Percentiles rank a stretch among this genome's conserved stretches.
phyloP scores from a whole-genome alignment of 2,797 vertebrate genomes.

The Aldrovandia affinis region DNA sequence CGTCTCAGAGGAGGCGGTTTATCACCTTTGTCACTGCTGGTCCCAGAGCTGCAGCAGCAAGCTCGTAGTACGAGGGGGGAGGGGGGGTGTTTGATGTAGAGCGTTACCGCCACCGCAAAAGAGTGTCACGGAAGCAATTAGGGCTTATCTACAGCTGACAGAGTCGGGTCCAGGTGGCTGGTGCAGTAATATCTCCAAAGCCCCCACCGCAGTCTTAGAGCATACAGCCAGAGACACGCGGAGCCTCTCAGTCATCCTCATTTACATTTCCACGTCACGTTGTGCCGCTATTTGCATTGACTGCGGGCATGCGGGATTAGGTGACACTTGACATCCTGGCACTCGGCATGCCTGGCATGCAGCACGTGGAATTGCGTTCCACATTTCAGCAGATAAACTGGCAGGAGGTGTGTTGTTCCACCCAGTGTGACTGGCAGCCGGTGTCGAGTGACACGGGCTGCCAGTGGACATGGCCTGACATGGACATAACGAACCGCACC shows the following conservation, averaged over 20 bases:
- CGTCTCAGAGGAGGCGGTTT: too few relatives aligned
- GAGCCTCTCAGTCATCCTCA: not conserved
- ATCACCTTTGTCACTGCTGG: too few relatives aligned
- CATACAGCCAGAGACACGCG: not conserved
- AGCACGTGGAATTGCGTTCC: not conserved
- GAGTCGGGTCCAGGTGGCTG: not conserved
- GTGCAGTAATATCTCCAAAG: not conserved
- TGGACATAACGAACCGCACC: not conserved
- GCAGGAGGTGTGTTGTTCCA: not conserved
- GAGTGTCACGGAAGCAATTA: not conserved
- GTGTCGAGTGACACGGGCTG: not conserved
- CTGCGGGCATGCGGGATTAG: not conserved
- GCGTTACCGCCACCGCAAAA: not conserved
- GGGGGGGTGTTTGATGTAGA: too few relatives aligned
- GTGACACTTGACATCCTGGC: not conserved
- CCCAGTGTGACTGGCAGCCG: not conserved
- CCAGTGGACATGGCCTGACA: too few relatives aligned
- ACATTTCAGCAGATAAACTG: not conserved
- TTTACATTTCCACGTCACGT: not conserved
- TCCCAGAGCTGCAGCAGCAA: too few relatives aligned
- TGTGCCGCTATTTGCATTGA: not conserved
- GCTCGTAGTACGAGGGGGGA: too few relatives aligned
- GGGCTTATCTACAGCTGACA: slow-evolving; percentile 6
- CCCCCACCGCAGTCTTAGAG: not conserved
- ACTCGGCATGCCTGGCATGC: not conserved